phyloP scores from a whole-genome alignment of 2,888 invertebrate genomes.

The Drosophila parthenogenetica region DNA sequence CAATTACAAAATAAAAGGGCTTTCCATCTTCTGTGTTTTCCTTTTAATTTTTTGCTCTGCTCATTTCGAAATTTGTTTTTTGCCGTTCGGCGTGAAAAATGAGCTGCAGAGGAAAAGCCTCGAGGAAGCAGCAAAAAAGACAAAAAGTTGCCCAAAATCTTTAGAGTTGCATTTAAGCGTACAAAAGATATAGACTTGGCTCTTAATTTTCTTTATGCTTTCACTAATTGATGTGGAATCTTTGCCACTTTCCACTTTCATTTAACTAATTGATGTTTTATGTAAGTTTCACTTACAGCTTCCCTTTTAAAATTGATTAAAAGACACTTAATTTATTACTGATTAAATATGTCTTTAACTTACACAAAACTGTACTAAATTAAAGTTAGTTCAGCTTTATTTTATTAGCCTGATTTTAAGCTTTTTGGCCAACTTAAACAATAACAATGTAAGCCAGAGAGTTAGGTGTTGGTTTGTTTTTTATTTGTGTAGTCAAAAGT shows the following conservation, averaged over 20 bases:
- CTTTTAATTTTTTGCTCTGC: conserved; percentile 19
- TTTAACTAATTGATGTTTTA: conserved; percentile 43
- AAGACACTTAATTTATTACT: too few species aligned
- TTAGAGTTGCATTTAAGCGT: conserved; percentile 59
- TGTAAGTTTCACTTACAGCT: background rate
- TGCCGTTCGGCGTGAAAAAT: conserved; percentile 60
- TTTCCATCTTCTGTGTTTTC: conserved; percentile 27
- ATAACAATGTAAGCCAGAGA: conserved; percentile 1
- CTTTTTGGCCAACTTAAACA: conserved; percentile 4
- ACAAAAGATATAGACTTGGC: conserved; percentile 38
- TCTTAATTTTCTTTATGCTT: conserved; percentile 33
- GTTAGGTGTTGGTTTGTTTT: background rate
- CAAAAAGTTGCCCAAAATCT: conserved; percentile 18
- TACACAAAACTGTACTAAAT: too few species aligned
- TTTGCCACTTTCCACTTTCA: conserved; percentile 26
- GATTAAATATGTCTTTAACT: too few species aligned
- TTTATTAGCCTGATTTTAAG: background rate
- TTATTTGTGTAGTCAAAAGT: conserved; percentile 4
- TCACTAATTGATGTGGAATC: conserved; percentile 34
- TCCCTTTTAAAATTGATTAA: background rate
- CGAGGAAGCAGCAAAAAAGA: conserved; percentile 16
- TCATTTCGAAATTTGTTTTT: conserved; percentile 47
- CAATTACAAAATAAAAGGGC: conserved; percentile 68
- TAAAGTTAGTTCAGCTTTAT: too few species aligned
- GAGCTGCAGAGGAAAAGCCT: conserved; percentile 43